Percentiles rank a stretch among this genome's conserved stretches.
Conservation (phyloP, 2,113 vertebrate species). For the Pangasianodon hypophthalmus region DNA sequence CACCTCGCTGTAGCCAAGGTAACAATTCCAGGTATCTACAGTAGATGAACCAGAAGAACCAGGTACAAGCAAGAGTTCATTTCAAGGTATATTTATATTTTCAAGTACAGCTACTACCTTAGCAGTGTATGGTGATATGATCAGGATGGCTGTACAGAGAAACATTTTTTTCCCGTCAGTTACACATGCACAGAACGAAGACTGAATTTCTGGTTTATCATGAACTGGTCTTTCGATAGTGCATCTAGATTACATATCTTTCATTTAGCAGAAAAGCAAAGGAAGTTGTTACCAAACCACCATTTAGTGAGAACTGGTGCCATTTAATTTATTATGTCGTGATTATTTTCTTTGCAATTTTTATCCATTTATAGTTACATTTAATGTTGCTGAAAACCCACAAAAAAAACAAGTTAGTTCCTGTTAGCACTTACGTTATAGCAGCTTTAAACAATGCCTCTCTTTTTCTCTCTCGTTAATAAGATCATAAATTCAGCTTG, state of each 20-base stretch:
- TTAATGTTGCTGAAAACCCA: neutral
- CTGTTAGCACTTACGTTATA: neutral
- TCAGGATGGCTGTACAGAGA: neutral
- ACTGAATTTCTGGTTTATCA: neutral
- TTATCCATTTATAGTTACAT: neutral
- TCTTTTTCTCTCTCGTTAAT: neutral
- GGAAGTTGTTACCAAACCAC: neutral
- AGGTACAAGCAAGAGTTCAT: neutral
- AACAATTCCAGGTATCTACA: constrained; percentile 6
- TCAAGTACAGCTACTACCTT: neutral
- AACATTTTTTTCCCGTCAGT: neutral
- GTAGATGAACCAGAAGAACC: constrained; percentile 24
- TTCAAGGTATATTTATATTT: neutral
- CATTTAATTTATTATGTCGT: neutral
- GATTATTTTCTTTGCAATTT: neutral
- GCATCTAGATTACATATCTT: neutral
- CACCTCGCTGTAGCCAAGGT: neutral
- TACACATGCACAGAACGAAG: neutral
- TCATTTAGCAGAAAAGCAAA: neutral
- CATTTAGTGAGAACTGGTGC: neutral
- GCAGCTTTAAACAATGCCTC: neutral
- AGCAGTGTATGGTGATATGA: neutral
- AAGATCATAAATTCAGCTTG: neutral
- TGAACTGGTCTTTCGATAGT: neutral
- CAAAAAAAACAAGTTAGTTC: neutral